Evolutionary conservation across 2,797 vertebrate genomes (phyloP).

Genomic region (Chrysocyon brachyurus): DNA sequence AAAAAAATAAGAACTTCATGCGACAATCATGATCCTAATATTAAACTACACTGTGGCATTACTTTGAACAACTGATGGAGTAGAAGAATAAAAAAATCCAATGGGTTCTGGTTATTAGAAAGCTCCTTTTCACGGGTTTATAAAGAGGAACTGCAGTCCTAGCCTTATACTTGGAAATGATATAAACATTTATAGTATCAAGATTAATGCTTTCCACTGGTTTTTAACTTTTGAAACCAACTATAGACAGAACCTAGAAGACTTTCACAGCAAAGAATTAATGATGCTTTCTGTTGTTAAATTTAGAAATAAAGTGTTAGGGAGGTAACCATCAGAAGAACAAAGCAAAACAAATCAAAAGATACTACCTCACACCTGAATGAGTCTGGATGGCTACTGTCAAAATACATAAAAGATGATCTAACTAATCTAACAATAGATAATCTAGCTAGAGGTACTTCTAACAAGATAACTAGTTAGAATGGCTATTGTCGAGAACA

Average conservation of each 20-base stretch:
- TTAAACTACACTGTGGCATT: background rate
- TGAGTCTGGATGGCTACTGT: background rate
- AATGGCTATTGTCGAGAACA: background rate
- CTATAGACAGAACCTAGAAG: background rate
- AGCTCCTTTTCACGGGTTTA: accelerated
- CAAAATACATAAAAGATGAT: background rate
- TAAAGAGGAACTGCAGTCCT: background rate
- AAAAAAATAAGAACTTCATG: background rate
- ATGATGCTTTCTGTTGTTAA: background rate
- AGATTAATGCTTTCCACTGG: accelerated
- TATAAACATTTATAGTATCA: accelerated
- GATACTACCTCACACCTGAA: background rate
- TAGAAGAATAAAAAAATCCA: background rate
- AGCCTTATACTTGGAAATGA: background rate
- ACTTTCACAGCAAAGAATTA: background rate
- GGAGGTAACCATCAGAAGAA: background rate
- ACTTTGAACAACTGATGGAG: background rate
- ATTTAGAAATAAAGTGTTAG: accelerated
- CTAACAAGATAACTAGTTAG: background rate
- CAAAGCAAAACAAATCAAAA: too few relatives aligned
- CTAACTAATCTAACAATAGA: background rate
- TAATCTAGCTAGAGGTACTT: background rate
- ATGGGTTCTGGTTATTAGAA: accelerated
- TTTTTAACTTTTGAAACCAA: background rate
- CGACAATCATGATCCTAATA: background rate